phyloP scores from a whole-genome alignment of 2,113 vertebrate genomes.

The Platycercus adscitus region DNA sequence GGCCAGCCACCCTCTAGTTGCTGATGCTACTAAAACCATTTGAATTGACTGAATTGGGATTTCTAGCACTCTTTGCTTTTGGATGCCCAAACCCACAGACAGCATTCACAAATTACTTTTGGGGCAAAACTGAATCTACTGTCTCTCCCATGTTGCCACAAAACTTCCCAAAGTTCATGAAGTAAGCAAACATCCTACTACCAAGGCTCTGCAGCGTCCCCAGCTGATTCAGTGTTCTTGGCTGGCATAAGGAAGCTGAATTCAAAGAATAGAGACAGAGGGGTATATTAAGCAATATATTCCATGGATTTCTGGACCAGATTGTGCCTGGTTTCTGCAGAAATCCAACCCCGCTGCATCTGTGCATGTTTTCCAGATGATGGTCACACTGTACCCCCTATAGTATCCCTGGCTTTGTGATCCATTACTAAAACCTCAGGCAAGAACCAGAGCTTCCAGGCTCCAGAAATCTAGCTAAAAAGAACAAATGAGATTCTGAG shows the following conservation, averaged over 20 bases:
- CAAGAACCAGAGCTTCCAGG: not conserved
- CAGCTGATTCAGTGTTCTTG: not conserved
- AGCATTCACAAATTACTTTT: not conserved
- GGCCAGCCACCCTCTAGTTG: not conserved
- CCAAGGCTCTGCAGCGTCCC: not conserved
- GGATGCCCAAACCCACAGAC: not conserved
- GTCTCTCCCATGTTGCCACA: not conserved
- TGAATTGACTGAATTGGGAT: not conserved
- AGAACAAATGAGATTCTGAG: not conserved
- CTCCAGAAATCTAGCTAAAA: not conserved
- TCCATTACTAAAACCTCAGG: not conserved
- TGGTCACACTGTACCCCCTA: not conserved
- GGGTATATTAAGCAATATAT: not conserved
- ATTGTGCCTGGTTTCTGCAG: not conserved
- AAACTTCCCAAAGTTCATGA: not conserved
- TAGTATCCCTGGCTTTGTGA: not conserved
- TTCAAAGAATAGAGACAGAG: not conserved
- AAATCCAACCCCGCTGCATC: not conserved
- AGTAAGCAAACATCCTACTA: not conserved
- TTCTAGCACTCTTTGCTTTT: not conserved
- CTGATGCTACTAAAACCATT: not conserved
- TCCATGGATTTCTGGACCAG: not conserved
- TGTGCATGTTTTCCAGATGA: not conserved
- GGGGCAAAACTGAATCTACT: not conserved
- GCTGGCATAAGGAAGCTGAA: not conserved